Base-by-base conservation (phyloP, 2,113 vertebrate species). In the Oceanodroma tethys region DNA sequence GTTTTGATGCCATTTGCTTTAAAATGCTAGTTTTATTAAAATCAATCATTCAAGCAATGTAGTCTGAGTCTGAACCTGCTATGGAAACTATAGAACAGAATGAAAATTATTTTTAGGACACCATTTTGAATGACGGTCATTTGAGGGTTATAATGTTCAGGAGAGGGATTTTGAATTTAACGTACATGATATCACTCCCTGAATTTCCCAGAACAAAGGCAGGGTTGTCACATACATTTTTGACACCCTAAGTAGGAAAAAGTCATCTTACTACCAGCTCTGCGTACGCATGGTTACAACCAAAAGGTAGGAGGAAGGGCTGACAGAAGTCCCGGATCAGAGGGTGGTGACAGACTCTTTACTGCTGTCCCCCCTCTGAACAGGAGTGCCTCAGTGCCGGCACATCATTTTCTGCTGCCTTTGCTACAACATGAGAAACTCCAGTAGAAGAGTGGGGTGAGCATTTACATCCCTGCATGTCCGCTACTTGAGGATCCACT, bases 321-420 rank as follows among this genome's bases (percentile, higher is more conserved):
- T 3, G 4, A 30, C 7, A 26, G n/a, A 23, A 0, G 2, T 65
- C 32, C 26, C 1, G 5, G 36, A 53, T 76, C n/a, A 47, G 50
- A 59, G 10, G 16, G 30, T 38, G 52, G 16, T 40, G n/a, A 55
- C 11, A 55, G 47, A n/a, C 10, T 38, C n/a, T 40, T 43, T 17
- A 4, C 23, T 72, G 45, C 52, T 50, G 20, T 55, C 11, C 11
- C 9, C 3, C 5, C 26, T 72, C n/a, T 34, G 52, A 66, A 42
- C 5, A 15, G 23, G 19, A 55, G 23, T n/a, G 45, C 8, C 27
- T 72, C 27, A 32, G 29, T 42, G 27, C 21, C 0, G 0, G 71
- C 53, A 62, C 20, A n/a, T 43, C 8, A 55, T 38, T 50, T 66
- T 82, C 26, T 66, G 27, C 11, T 8, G 22, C 26, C 34, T 86